Conservation (phyloP, 2,797 vertebrate species). For the Gorsachius magnificus region DNA sequence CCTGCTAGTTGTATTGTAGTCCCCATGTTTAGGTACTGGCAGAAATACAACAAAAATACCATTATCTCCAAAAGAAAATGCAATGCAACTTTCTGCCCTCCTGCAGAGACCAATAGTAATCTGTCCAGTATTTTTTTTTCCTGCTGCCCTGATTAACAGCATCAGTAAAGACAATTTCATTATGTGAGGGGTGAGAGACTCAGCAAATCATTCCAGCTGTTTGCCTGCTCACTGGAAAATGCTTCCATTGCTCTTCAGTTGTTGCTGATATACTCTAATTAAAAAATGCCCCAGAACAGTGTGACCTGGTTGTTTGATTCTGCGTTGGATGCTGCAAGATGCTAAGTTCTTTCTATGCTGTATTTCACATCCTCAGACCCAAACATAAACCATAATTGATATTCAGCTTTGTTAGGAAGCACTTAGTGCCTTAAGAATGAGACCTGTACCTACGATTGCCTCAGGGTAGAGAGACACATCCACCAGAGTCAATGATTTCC, state of each 20-base stretch:
- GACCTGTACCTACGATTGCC: background rate
- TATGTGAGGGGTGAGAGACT: background rate
- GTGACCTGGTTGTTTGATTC: background rate
- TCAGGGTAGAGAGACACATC: background rate
- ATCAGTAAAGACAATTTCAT: constrained; percentile 48
- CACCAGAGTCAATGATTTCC: background rate
- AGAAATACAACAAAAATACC: background rate
- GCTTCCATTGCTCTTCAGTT: background rate
- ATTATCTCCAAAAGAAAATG: background rate
- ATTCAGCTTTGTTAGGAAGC: background rate
- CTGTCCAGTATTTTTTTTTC: background rate
- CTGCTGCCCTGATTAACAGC: constrained; percentile 22
- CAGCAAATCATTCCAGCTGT: background rate
- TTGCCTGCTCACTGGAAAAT: constrained; percentile 13
- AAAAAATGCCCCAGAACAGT: background rate
- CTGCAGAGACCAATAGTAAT: background rate
- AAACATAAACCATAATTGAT: background rate
- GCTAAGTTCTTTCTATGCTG: background rate
- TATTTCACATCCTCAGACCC: background rate
- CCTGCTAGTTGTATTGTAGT: background rate
- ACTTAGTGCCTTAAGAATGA: background rate
- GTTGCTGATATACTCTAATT: background rate
- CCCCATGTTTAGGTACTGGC: background rate
- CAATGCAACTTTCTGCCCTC: background rate
- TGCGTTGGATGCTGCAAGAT: background rate